Base-by-base conservation (phyloP, 2,113 vertebrate genomes). In the Mesocricetus auratus region DNA sequence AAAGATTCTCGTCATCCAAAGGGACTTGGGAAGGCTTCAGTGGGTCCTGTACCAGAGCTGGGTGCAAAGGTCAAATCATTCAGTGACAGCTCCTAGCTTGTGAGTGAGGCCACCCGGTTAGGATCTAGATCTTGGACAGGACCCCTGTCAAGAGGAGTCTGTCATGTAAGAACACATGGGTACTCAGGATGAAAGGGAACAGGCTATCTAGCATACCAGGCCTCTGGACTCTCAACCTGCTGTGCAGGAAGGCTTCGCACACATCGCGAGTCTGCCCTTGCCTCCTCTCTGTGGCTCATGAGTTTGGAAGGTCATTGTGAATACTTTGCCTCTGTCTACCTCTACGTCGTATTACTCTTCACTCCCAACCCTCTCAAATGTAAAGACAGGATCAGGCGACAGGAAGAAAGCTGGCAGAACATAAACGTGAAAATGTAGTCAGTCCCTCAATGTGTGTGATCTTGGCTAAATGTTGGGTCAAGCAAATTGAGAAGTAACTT, bases 181-280 rank as follows among this genome's bases (percentile, higher is more conserved):
- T 33, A 2, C 11, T 13, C 0, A 66, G 29, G 47, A 60, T 42
- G 45, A 31, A 16, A n/a, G 33, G 7, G 62, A 71, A 7, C 16
- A 29, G 83, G 47, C n/a, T 4, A 2, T 53, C 26, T 21, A 50
- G 1, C 19, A 17, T 73, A 6, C 47, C 45, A 50, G 82, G 89
- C 33, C 8, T 85, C 39, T 53, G 47, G 86, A 64, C 24, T 3
- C 83, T 2, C 2, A 24, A 24, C 9, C 16, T 33, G 68, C 19
- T 45, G 17, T 22, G 31, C 31, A 13, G 16, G 77, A 31, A 68
- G 39, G 4, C 29, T 36, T 31, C 0, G 0, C 4, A 15, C 3
- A 29, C 21, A 42, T 2, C 24, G 9, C 17, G 0, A 16, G 26
- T 7, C 22, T 66, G 24, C 45, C 19, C 36, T 81, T 86, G 19